Evolutionary conservation across 2,888 invertebrate genomes (phyloP), one percentile per base, ranked within the genome.

Genomic region (Celastrina argiolus): DNA sequence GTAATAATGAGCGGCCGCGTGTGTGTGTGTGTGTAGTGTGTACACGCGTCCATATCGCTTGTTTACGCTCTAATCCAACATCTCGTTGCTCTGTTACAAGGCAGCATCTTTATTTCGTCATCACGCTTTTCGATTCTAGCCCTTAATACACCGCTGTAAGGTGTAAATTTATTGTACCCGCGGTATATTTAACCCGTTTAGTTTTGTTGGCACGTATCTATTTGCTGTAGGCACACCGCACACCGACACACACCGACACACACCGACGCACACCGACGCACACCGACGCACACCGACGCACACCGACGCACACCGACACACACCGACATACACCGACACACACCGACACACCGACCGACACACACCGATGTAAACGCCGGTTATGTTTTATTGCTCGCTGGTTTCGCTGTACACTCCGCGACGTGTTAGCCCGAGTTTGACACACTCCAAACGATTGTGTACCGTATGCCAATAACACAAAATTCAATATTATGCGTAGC

Each of bases 1-100:
- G 26, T 63, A 42, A 42, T 63, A 63, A 63, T 39, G 28, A n/a
- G 65, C 28, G 56, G 10, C 6, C 22, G 56, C 41, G 22, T 39
- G 36, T 39, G 56, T 41, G 58, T 51, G 18, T 51, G 18, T 18
- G 12, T 12, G 22, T 14, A 16, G 61, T 22, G 34, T 16, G 66
- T 72, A 74, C 78, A 78, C 78, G 76, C 78, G 79, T 76, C 72
- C 66, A 67, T 72, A 71, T 70, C 70, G 75, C 77, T 78, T 80
- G 80, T 80, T 80, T 80, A 78, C 76, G 75, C 74, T 75, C 72
- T 75, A 76, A 78, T 77, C 77, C 75, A 72, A 74, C 76, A 77
- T 76, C 77, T 73, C 71, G 78, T 78, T 76, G 75, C 74, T 69
- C 74, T 67, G 69, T 26, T 65, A 28, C 12, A 1, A 22, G 64